Evolutionary conservation across 92 coral and sea anemone species (phyloP), one percentile per base, ranked within the genome.

Genomic region (Porites rus): DNA sequence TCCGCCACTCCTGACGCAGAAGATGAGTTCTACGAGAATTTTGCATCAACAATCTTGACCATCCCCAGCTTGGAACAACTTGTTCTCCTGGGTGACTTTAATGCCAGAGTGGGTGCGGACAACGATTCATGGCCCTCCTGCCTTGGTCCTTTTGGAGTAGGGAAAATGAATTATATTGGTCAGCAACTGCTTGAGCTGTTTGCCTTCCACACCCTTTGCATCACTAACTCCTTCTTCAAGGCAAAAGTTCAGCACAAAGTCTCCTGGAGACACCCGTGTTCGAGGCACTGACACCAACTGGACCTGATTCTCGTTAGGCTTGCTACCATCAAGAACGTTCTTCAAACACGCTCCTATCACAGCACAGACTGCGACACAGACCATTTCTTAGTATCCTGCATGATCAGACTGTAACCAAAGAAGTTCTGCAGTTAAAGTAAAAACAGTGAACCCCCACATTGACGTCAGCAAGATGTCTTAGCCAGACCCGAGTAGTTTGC

Each of bases 321-420:
- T 7, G 16, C 8, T 3, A 38, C 2, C 56, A 43, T 71, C 58
- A 71, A 71, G 76, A 3, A 10, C n/a, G 56, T 71, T 43, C 56
- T 71, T 10, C 21, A 24, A 24, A 81, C 88, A 62, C 85, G 74
- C 78, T 72, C 78, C 2, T 83, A 63, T 68, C 90, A 90, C 83
- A 86, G 90, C 79, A 84, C 90, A 38, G 90, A 80, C 87, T 90
- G 93, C 74, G 90, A 80, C 90, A 90, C 90, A 1, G 93, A 90
- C 90, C 92, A 86, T 84, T 79, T 83, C 53, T 80, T 86, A 16
- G 86, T 90, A 7, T 79, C 84, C 69, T 78, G 90, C 86, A 90
- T 72, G 76, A 74, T 90, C 91, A 79, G 86, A 84, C 79, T 90
- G 78, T 51, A 28, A 19, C 86, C 87, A 22, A 87, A 90, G 69